phyloP scores from a whole-genome alignment of 2,888 invertebrate species.

The Galerucella pusilla region DNA sequence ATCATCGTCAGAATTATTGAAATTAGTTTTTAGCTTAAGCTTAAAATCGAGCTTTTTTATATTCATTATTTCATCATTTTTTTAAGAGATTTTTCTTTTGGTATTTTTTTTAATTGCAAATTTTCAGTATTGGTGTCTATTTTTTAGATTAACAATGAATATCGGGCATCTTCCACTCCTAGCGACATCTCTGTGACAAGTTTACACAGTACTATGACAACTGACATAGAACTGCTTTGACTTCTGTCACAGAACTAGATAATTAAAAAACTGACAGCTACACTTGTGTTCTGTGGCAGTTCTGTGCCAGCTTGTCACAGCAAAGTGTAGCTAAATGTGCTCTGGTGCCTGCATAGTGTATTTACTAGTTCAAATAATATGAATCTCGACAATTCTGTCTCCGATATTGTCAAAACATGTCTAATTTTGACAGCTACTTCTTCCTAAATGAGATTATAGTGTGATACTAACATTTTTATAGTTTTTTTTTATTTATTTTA shows the following conservation, averaged over 20 bases:
- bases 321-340: no score
- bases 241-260: no score
- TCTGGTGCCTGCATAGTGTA: background rate
- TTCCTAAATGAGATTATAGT: constrained; percentile 18
- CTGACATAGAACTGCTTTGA: no score
- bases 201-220: no score
- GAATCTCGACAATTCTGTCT: background rate
- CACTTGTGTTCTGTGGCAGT: no score
- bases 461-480: constrained; percentile 13
- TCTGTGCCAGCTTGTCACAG: no score
- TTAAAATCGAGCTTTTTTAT: background rate
- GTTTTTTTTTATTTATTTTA: constrained; percentile 9
- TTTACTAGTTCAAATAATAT: background rate
- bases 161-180: no score
- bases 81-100: no score
- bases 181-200: no score
- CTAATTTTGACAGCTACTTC: background rate
- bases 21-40: background rate
- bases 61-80: background rate
- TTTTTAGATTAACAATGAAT: background rate
- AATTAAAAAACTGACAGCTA: no score
- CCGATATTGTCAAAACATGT: background rate
- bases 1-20: constrained; percentile 27
- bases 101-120: background rate
- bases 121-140: background rate